Conservation (phyloP, 2,888 invertebrate species). For the Diloba caeruleocephala region DNA sequence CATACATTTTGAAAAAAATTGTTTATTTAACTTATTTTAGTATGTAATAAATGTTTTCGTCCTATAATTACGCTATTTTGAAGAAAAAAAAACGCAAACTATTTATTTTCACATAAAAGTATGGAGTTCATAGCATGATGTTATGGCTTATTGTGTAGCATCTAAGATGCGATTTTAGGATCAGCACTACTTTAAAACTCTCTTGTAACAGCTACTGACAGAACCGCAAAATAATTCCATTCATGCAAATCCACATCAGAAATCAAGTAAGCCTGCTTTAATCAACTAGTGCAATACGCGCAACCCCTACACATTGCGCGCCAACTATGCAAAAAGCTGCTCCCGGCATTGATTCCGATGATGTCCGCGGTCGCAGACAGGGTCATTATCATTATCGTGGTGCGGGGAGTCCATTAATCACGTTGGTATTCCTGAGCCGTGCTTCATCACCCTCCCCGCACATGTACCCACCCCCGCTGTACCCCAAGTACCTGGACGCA, state of each 20-base stretch:
- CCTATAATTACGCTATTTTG: too few species aligned
- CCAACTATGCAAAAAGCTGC: slow-evolving; percentile 74
- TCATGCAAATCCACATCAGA: slow-evolving; percentile 42
- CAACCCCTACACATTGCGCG: slow-evolving; percentile 55
- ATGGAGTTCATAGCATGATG: too few species aligned
- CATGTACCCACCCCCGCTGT: slow-evolving; percentile 56
- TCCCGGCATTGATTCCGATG: slow-evolving; percentile 81
- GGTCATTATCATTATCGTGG: slow-evolving; percentile 87
- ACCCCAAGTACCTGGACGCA: slow-evolving; percentile 84
- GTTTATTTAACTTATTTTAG: too few species aligned
- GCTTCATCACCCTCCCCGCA: slow-evolving; percentile 60
- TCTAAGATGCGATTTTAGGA: too few species aligned
- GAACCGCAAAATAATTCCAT: slow-evolving; percentile 34
- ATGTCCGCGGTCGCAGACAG: slow-evolving; percentile 75
- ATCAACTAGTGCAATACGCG: slow-evolving; percentile 43
- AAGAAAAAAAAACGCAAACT: too few species aligned
- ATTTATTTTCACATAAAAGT: too few species aligned
- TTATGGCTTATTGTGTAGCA: too few species aligned
- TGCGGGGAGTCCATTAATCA: slow-evolving; percentile 86
- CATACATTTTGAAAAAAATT: too few species aligned
- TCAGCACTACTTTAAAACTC: too few species aligned
- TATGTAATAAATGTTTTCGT: too few species aligned
- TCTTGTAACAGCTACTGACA: slow-evolving; percentile 23
- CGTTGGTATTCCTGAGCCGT: slow-evolving; percentile 82
- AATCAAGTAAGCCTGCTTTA: slow-evolving; percentile 48